Evolutionary conservation across 2,113 vertebrate species (phyloP), one percentile per base, ranked within the genome.

Genomic region (Rhodinocichla rosea): DNA sequence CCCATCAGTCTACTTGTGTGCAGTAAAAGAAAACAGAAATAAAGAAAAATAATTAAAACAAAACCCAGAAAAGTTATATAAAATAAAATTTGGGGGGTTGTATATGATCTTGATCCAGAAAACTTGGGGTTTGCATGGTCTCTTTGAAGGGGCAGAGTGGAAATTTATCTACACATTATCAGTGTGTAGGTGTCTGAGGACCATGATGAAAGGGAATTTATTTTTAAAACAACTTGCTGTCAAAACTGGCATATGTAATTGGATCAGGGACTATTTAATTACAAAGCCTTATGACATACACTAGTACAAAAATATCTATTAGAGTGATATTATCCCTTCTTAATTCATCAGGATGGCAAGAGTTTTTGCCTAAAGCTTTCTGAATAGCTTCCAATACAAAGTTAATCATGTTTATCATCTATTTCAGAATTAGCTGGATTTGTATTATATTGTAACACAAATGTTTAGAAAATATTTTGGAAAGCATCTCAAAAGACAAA

Each of bases 161-260:
- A 56, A 90, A 83, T 27, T 71, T 93, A 75, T 89, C 84, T 64
- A 49, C 24, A 80, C 28, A 39, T 80, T 82, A 76, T 83, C 67
- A 39, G 40, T 45, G 16, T 73, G 70, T 87, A 79, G 44, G 40
- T 90, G 75, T 88, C 67, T 86, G 28, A 85, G 74, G 71, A 90
- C 70, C 74, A 83, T 57, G 88, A 95, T 90, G 67, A 96, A 96
- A 96, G 83, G 20, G 79, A 86, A 76, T 88, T 85, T 96, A 90
- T 92, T 92, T 95, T 90, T 92, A 90, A 93, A 88, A 86, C 56
- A 92, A 52, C 44, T 62, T 50, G 75, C 87, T 90, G 70, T 32
- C 75, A 88, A 94, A 95, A 90, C 67, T 83, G n/a, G 13, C 53
- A 73, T 45, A 76, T 27, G 70, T 26, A 73, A 65, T 92, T 94